phyloP scores from a whole-genome alignment of 2,888 invertebrate genomes.

The Pharmacophagus antenor region DNA sequence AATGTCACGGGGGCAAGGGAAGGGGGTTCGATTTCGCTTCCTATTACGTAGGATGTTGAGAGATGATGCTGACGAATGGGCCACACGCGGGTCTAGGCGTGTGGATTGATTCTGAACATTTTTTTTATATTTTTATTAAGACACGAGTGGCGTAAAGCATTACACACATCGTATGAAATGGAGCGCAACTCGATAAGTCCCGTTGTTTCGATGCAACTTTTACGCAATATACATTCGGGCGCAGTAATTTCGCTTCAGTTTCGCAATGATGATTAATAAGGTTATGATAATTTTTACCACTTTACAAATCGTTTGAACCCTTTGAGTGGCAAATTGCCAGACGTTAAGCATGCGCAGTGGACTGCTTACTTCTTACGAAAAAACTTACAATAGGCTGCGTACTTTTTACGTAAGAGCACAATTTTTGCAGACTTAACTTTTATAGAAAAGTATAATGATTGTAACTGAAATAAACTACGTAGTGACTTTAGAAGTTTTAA shows the following conservation, averaged over 20 bases:
- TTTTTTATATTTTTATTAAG: not conserved
- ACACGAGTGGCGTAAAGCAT: slow-evolving; percentile 28
- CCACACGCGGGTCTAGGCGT: slow-evolving; percentile 33
- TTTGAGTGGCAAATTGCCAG: not conserved
- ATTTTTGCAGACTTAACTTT: too few relatives aligned
- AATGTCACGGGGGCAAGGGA: slow-evolving; percentile 40
- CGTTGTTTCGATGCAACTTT: slow-evolving; percentile 61
- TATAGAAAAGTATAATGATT: too few relatives aligned
- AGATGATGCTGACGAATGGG: not conserved
- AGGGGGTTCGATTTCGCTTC: not conserved
- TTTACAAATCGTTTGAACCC: slow-evolving; percentile 47
- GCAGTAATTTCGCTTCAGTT: slow-evolving; percentile 69
- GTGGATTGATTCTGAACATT: slow-evolving; percentile 13
- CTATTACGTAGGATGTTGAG: not conserved
- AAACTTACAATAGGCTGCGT: too few relatives aligned
- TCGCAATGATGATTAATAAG: slow-evolving; percentile 63
- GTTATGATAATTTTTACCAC: slow-evolving; percentile 58
- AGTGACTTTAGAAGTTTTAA: too few relatives aligned
- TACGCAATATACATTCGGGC: slow-evolving; percentile 65
- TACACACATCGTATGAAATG: slow-evolving; percentile 56
- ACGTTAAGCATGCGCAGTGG: too few relatives aligned
- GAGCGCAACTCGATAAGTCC: slow-evolving; percentile 62
- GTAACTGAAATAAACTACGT: too few relatives aligned
- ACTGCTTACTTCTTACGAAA: too few relatives aligned
- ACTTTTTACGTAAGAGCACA: too few relatives aligned